Conservation (phyloP, 1,140 invertebrate species). For the Dufourea novaeangliae region DNA sequence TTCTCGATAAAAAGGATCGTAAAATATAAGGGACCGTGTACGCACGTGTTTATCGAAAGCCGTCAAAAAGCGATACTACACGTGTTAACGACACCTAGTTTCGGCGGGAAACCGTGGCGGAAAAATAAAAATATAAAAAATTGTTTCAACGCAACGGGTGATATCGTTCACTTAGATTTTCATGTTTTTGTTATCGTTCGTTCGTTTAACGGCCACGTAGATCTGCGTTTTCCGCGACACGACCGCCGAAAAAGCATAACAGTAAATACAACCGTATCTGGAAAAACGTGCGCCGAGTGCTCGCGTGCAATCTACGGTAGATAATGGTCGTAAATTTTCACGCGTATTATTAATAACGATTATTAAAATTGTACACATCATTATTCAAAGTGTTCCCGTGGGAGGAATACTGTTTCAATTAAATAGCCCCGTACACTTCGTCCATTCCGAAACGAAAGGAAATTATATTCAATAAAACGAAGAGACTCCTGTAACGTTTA, state of each 20-base stretch:
- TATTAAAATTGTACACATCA: neutral
- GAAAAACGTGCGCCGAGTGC: neutral
- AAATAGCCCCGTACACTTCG: too few relatives aligned
- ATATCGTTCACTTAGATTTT: constrained; percentile 13
- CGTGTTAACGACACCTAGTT: neutral
- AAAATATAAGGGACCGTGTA: neutral
- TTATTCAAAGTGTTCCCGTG: neutral
- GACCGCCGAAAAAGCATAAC: neutral
- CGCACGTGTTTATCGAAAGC: neutral
- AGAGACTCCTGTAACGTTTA: too few relatives aligned
- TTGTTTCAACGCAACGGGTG: neutral
- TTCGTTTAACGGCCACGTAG: constrained; percentile 20
- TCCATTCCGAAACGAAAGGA: too few relatives aligned
- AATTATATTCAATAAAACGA: too few relatives aligned
- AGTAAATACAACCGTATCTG: constrained; percentile 17
- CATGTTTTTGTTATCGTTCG: neutral
- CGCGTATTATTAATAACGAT: neutral
- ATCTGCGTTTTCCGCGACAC: neutral
- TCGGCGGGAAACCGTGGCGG: too few relatives aligned
- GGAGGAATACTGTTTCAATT: too few relatives aligned
- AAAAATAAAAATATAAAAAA: neutral
- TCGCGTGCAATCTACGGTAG: neutral
- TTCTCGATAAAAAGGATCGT: neutral
- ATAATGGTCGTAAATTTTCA: neutral
- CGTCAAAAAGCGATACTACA: neutral